Evolutionary conservation across 2,797 vertebrate genomes (phyloP).

Genomic region (Coregonus sp.): DNA sequence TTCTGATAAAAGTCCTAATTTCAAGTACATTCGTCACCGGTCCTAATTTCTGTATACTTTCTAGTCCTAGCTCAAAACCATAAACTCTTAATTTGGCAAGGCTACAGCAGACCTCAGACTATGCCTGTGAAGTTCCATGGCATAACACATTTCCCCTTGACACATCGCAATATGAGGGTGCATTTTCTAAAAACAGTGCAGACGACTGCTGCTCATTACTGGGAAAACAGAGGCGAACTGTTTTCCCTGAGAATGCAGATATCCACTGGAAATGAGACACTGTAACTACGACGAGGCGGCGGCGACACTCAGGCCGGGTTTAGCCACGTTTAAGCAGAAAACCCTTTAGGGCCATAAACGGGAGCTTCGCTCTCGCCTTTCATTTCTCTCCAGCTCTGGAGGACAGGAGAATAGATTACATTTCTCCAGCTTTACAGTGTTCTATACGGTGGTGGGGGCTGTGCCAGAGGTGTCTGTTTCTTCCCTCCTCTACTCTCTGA

Average conservation of each 20-base stretch:
- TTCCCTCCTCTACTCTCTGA: background rate
- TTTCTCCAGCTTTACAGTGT: background rate
- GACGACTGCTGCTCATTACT: background rate
- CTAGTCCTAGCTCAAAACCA: background rate
- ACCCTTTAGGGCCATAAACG: constrained; percentile 4
- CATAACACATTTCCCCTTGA: background rate
- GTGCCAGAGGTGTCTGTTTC: background rate
- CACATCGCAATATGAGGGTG: background rate
- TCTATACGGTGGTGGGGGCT: background rate
- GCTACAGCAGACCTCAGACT: background rate
- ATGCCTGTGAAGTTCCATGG: background rate
- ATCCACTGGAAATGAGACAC: background rate
- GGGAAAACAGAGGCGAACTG: background rate
- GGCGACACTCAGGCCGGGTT: background rate
- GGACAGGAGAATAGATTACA: constrained; percentile 11
- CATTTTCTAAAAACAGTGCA: background rate
- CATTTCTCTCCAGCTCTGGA: background rate
- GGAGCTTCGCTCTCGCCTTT: background rate
- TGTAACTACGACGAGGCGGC: background rate
- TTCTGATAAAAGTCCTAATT: background rate
- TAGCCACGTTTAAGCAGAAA: constrained; percentile 17
- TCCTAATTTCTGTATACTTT: background rate
- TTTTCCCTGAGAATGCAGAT: background rate
- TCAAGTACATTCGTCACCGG: background rate
- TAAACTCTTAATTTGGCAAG: background rate